These are phyloP conservation scores for Lysandra coridon DNA, from an alignment of 2,888 invertebrate genomes.

Conservation along the genomic window DNA sequence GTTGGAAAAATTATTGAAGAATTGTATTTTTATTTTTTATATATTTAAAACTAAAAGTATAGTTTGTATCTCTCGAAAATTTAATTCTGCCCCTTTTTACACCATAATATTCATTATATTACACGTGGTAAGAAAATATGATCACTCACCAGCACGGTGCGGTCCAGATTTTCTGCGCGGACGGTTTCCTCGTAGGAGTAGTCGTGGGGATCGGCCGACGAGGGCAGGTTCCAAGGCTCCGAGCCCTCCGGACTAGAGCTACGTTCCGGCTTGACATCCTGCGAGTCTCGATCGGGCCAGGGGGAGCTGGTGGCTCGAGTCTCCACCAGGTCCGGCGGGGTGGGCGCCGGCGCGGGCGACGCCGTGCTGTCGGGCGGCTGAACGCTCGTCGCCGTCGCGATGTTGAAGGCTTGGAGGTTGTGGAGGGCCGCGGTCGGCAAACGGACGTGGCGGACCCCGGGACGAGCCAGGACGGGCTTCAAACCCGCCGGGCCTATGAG, in stretches of 20 bases:
- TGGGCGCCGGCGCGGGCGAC: conserved; percentile 56
- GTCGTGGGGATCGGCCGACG: conserved; percentile 61
- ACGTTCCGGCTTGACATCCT: conserved; percentile 60
- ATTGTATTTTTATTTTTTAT: neutral
- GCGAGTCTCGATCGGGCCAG: conserved; percentile 61
- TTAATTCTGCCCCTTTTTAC: neutral
- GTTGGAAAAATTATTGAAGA: neutral
- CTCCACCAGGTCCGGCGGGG: conserved; percentile 67
- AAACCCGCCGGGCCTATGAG: conserved; percentile 83
- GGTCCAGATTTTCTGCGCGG: conserved; percentile 65
- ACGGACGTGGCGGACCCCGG: conserved; percentile 79
- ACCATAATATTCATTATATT: neutral
- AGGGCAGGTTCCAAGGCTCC: conserved; percentile 66
- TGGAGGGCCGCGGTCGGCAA: conserved; percentile 71
- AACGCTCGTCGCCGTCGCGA: conserved; percentile 56
- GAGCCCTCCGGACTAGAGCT: conserved; percentile 67
- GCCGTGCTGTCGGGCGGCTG: conserved; percentile 65
- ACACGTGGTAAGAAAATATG: neutral
- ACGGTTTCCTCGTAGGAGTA: conserved; percentile 72
- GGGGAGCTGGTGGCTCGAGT: conserved; percentile 63
- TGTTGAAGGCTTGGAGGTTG: conserved; percentile 68
- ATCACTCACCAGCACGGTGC: conserved; percentile 72
- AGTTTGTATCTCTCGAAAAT: neutral
- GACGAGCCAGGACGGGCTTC: conserved; percentile 76
- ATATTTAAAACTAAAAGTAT: neutral